These are phyloP conservation scores for Neosilurus mollespiculum DNA, from an alignment of 2,797 vertebrate species.

Conservation along the genomic window DNA sequence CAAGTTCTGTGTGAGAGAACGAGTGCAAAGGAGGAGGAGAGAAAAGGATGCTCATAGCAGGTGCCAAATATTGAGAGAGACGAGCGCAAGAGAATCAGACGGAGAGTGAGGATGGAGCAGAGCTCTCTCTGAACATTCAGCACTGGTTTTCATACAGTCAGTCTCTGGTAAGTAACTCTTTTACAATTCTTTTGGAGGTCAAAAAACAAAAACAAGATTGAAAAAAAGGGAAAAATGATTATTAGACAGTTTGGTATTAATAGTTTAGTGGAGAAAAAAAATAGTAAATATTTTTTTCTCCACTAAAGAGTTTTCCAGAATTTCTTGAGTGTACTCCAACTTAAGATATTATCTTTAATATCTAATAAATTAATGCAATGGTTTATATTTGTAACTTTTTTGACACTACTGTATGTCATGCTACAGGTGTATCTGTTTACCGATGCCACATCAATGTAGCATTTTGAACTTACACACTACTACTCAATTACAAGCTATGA, in stretches of 20 bases:
- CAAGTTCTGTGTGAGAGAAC: constrained; percentile 59
- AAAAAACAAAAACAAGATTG: no score
- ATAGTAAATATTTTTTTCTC: no score
- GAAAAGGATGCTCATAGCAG: constrained; percentile 75
- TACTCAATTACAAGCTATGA: background rate
- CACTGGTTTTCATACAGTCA: constrained; percentile 40
- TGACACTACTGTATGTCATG: background rate
- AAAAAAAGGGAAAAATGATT: background rate
- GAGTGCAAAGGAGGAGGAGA: constrained; percentile 66
- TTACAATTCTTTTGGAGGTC: background rate
- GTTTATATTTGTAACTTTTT: background rate
- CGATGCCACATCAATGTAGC: background rate
- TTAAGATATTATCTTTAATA: background rate
- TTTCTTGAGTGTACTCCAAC: background rate
- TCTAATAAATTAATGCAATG: background rate
- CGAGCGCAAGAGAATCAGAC: constrained; percentile 48
- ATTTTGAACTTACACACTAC: background rate
- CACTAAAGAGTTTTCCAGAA: background rate
- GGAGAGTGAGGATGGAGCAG: constrained; percentile 64
- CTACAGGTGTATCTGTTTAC: background rate
- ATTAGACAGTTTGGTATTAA: background rate
- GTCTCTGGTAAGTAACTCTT: constrained; percentile 45
- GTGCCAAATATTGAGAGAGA: constrained; percentile 75
- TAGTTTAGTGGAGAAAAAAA: background rate
- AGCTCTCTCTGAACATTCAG: constrained; percentile 64